phyloP scores from a whole-genome alignment of 1,140 invertebrate species.

The Drosophila tristis region DNA sequence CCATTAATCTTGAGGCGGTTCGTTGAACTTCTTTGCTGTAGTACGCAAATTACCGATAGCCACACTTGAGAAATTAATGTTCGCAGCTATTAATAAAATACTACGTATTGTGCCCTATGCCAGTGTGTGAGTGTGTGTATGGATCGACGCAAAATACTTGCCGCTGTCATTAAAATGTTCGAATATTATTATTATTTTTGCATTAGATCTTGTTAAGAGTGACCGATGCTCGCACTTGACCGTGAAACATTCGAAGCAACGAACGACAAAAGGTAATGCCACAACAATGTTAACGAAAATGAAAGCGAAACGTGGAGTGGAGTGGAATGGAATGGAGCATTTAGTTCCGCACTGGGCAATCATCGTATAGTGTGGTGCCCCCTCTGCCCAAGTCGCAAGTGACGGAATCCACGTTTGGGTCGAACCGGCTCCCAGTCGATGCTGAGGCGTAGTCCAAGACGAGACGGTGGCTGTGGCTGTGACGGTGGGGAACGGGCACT shows the following conservation, averaged over 20 bases:
- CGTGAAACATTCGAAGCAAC: slow-evolving; percentile 66
- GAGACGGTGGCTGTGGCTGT: not conserved
- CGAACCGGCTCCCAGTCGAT: slow-evolving; percentile 57
- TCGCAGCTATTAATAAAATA: slow-evolving; percentile 54
- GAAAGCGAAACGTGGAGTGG: slow-evolving; percentile 63
- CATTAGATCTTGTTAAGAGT: slow-evolving; percentile 70
- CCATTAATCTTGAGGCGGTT: slow-evolving; percentile 44
- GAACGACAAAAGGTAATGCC: slow-evolving; percentile 25
- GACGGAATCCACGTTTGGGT: not conserved
- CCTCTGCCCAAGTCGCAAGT: slow-evolving; percentile 32
- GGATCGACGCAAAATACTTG: slow-evolving; percentile 3
- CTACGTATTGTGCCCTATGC: not conserved
- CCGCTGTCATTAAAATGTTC: slow-evolving; percentile 51
- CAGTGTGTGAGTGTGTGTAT: slow-evolving; percentile 15
- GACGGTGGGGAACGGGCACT: slow-evolving; percentile 50
- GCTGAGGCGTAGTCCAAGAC: slow-evolving; percentile 29
- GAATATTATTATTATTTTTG: slow-evolving; percentile 54
- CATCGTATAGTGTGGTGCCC: not conserved
- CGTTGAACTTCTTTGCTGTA: slow-evolving; percentile 58
- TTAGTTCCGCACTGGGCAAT: slow-evolving; percentile 71
- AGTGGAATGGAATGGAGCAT: slow-evolving; percentile 11
- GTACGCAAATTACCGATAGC: slow-evolving; percentile 81
- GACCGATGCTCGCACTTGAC: slow-evolving; percentile 66
- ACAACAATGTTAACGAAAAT: slow-evolving; percentile 30
- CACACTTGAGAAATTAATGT: slow-evolving; percentile 55